Evolutionary conservation across 2,797 vertebrate genomes (phyloP).

Genomic region (Manis crassicaudata): DNA sequence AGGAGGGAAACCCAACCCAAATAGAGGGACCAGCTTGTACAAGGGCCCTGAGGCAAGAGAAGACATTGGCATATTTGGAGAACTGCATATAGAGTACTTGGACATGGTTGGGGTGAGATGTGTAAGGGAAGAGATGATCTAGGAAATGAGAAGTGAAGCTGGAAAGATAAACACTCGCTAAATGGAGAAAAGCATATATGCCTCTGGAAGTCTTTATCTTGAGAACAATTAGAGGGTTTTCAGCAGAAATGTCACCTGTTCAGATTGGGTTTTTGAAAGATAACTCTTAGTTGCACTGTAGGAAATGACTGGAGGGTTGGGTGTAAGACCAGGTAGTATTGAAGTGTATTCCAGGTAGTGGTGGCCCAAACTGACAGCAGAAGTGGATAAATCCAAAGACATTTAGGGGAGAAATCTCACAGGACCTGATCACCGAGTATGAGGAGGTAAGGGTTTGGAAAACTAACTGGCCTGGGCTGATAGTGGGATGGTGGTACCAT

Average conservation of each 20-base stretch:
- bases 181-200: neutral
- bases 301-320: neutral
- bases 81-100: neutral
- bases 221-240: neutral
- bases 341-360: neutral
- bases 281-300: neutral
- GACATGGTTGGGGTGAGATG: neutral
- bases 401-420: neutral
- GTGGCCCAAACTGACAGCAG: neutral
- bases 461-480: neutral
- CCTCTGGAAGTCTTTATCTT: conserved; percentile 26
- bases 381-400: neutral
- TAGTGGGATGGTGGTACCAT: neutral
- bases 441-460: neutral
- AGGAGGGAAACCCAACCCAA: neutral
- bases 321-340: neutral
- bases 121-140: neutral
- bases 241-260: neutral
- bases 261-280: neutral
- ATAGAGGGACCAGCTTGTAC: neutral
- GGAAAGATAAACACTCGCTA: conserved; percentile 15
- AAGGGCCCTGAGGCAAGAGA: neutral
- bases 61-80: neutral
- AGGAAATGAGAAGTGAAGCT: conserved; percentile 9
- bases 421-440: neutral